Evolutionary conservation across 1,140 invertebrate genomes (phyloP).

Genomic region (Orussus abietinus): DNA sequence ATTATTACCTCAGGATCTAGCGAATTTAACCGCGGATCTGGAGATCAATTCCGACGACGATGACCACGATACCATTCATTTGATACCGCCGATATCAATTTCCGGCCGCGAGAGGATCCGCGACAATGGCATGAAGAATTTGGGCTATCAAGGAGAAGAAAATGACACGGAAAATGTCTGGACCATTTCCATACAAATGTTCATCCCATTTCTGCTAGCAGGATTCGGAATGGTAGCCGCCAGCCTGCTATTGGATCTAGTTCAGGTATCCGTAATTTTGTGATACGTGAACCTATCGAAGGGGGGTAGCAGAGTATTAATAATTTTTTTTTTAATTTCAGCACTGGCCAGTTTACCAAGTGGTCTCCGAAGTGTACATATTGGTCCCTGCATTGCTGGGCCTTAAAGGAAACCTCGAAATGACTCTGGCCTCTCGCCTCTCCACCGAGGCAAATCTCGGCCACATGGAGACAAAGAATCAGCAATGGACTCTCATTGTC

Average conservation of each 20-base stretch:
- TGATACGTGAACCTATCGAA: too few relatives aligned
- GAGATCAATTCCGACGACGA: constrained; percentile 43
- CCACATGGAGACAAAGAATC: constrained; percentile 65
- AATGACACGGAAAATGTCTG: constrained; percentile 53
- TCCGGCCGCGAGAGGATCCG: constrained; percentile 14
- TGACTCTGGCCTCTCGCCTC: constrained; percentile 91
- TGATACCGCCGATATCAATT: constrained; percentile 27
- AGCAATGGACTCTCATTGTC: constrained; percentile 70
- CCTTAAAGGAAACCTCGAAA: constrained; percentile 95
- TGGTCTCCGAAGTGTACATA: constrained; percentile 87
- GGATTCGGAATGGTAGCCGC: constrained; percentile 91
- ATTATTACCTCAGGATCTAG: constrained; percentile 31
- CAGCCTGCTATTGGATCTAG: constrained; percentile 77
- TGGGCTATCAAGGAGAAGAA: constrained; percentile 12
- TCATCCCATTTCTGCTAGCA: constrained; percentile 85
- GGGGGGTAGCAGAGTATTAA: neutral
- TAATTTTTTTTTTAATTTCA: constrained; percentile 40
- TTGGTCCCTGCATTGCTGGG: constrained; percentile 92
- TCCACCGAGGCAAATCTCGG: constrained; percentile 87
- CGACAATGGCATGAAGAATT: constrained; percentile 24
- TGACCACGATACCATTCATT: constrained; percentile 27
- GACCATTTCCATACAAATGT: constrained; percentile 76
- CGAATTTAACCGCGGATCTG: constrained; percentile 38
- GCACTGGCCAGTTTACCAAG: constrained; percentile 83
- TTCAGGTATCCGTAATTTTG: constrained; percentile 75